phyloP scores from a whole-genome alignment of 2,888 invertebrate genomes.

The Xestia c-nigrum region DNA sequence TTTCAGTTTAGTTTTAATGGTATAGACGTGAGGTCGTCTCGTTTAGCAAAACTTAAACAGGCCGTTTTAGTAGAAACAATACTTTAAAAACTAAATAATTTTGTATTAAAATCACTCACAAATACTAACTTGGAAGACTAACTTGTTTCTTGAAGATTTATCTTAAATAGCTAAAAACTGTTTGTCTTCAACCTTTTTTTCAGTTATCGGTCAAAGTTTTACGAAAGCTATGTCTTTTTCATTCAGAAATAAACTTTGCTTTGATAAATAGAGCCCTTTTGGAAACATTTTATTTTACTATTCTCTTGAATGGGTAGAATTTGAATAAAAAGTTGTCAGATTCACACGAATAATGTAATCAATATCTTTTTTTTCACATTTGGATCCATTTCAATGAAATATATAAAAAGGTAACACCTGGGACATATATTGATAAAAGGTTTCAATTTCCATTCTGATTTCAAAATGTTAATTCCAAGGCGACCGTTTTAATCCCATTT shows the following conservation, averaged over 20 bases:
- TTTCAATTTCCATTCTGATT: neutral
- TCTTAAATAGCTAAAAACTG: neutral
- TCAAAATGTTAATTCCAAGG: neutral
- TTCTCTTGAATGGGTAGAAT: neutral
- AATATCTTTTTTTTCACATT: neutral
- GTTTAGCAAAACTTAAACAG: neutral
- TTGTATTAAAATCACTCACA: neutral
- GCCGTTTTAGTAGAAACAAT: constrained; percentile 1
- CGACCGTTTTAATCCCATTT: neutral
- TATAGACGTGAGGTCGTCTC: neutral
- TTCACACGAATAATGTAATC: neutral
- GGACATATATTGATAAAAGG: constrained; percentile 4
- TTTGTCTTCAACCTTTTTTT: neutral
- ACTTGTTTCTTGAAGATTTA: neutral
- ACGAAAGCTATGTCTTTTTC: neutral
- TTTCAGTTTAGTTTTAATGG: constrained; percentile 25
- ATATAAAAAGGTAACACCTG: constrained; percentile 3
- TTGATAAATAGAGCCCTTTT: neutral
- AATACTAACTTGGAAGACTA: constrained; percentile 10
- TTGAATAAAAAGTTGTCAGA: neutral
- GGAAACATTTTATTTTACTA: neutral
- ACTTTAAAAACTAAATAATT: neutral
- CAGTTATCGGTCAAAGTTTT: neutral
- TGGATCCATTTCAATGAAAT: neutral
- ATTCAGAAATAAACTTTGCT: no score